A percentile compares a stretch with the other conserved stretches of the same genome.
Conservation (phyloP, 92 coral and sea anemone species). For the Bergia sp. region DNA sequence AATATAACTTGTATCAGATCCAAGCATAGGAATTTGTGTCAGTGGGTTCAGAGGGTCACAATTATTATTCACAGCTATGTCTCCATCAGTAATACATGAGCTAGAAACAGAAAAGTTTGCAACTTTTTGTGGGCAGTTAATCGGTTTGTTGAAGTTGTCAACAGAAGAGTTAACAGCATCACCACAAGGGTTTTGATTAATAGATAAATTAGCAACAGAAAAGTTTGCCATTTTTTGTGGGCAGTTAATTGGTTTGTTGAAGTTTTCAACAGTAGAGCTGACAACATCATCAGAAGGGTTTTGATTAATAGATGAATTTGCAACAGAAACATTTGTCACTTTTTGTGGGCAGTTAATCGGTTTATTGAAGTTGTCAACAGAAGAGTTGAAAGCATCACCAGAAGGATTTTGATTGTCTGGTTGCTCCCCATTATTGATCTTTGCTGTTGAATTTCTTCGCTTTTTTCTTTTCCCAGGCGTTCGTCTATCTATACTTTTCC, state of each 20-base stretch:
- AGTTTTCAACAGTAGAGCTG: not conserved
- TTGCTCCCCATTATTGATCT: not conserved
- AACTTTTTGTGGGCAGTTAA: not conserved
- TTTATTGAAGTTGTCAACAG: constrained; percentile 10
- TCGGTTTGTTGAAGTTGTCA: not conserved
- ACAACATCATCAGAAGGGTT: not conserved
- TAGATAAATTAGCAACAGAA: not conserved
- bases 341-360: not conserved
- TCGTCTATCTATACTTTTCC: constrained; percentile 34
- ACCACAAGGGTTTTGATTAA: not conserved
- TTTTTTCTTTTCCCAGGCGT: constrained; percentile 40
- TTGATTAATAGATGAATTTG: not conserved
- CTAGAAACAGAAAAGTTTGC: constrained; percentile 17
- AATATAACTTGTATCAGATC: not conserved
- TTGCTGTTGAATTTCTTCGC: constrained; percentile 13
- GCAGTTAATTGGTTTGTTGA: not conserved
- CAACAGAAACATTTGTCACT: constrained; percentile 14
- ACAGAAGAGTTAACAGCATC: not conserved
- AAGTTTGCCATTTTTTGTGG: not conserved
- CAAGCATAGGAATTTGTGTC: not conserved
- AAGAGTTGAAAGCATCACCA: not conserved
- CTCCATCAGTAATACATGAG: not conserved
- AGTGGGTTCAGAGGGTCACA: not conserved
- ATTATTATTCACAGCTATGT: not conserved
- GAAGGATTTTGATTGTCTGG: not conserved